Conservation (phyloP, 2,888 invertebrate genomes). For the Sipha maydis region DNA sequence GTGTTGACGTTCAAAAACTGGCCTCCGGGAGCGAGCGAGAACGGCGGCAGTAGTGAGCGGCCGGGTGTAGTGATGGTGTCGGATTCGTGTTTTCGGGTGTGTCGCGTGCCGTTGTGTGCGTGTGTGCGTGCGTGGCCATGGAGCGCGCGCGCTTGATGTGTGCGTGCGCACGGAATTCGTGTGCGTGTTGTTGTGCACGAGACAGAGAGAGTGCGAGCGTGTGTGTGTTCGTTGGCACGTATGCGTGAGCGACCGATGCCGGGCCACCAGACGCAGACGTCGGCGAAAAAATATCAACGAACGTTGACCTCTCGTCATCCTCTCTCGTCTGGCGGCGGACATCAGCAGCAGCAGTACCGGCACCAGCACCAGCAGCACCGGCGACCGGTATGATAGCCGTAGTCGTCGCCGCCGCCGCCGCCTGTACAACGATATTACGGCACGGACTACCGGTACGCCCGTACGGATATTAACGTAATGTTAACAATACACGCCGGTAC, state of each 20-base stretch:
- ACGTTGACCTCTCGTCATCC: slow-evolving; percentile 56
- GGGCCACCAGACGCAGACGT: slow-evolving; percentile 56
- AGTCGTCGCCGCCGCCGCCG: no score
- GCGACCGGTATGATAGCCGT: not conserved
- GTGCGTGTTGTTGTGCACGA: no score
- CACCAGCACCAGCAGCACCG: not conserved
- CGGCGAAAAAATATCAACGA: slow-evolving; percentile 58
- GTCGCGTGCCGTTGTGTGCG: not conserved
- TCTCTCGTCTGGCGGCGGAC: slow-evolving; percentile 26
- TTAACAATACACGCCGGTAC: not conserved
- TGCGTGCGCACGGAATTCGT: no score
- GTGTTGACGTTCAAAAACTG: no score
- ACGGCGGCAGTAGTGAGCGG: no score
- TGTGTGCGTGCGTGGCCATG: no score
- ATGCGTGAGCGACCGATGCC: not conserved
- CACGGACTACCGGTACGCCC: not conserved
- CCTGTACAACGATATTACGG: not conserved
- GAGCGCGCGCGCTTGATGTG: no score
- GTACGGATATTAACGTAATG: not conserved
- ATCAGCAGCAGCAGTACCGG: not conserved
- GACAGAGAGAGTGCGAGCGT: no score
- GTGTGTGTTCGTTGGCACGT: not conserved
- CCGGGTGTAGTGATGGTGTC: no score
- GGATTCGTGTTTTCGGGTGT: not conserved
- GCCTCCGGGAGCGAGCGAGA: no score